Percentiles rank a stretch among this genome's conserved stretches.
These are phyloP conservation scores for Pithys albifrons DNA, from an alignment of 2,113 vertebrate species.

Conservation along the genomic window DNA sequence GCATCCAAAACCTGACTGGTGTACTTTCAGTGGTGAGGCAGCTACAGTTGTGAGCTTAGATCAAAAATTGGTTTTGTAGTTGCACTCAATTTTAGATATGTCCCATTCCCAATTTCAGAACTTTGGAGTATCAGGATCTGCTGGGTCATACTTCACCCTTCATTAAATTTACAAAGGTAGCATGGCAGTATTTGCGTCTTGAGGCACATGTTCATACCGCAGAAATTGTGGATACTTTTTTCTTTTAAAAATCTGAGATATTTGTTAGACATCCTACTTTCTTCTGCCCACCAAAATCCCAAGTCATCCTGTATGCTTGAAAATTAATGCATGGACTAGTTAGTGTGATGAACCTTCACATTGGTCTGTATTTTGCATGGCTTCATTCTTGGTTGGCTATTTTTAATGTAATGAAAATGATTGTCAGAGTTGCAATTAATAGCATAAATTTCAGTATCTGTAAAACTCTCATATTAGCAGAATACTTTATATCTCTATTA, in stretches of 20 bases:
- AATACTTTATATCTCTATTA: neutral
- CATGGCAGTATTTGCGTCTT: neutral
- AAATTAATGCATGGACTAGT: neutral
- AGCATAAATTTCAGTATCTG: neutral
- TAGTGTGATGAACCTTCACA: neutral
- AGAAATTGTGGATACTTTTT: neutral
- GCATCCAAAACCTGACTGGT: neutral
- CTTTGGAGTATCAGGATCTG: neutral
- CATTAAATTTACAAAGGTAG: neutral
- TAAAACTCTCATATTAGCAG: neutral
- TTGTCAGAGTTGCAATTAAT: neutral
- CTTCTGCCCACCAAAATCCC: neutral
- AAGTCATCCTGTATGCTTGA: neutral
- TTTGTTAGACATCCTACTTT: neutral
- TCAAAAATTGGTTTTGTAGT: neutral
- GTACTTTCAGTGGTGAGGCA: neutral
- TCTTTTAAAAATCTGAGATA: neutral
- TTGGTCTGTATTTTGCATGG: neutral
- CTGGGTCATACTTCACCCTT: neutral
- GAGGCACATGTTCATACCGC: neutral
- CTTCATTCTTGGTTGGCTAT: neutral
- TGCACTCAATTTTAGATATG: neutral
- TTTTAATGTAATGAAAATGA: neutral
- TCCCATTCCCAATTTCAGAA: neutral
- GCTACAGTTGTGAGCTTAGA: neutral